phyloP scores from a whole-genome alignment of 1,140 invertebrate species.

The Ceratina japonica region DNA sequence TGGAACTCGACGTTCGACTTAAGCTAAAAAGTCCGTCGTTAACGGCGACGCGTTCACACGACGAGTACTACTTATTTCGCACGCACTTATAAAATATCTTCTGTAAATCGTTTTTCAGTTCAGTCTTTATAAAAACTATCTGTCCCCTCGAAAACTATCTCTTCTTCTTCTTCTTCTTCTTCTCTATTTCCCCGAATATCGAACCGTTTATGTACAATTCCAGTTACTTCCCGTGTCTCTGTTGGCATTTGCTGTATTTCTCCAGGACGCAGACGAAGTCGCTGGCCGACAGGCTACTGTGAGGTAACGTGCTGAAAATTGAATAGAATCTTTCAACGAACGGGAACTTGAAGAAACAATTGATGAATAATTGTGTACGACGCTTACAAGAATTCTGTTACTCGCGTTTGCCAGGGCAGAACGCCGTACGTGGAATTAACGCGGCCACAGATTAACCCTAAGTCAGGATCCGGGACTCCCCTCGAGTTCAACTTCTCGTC shows the following conservation, averaged over 20 bases:
- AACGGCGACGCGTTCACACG: background rate
- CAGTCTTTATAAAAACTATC: slow-evolving; percentile 42
- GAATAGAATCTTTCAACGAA: slow-evolving; percentile 12
- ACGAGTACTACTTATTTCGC: slow-evolving; percentile 18
- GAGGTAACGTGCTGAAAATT: slow-evolving; percentile 74
- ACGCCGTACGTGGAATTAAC: slow-evolving; percentile 82
- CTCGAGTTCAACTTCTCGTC: slow-evolving; percentile 77
- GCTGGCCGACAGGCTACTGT: slow-evolving; percentile 79
- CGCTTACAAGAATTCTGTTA: slow-evolving; percentile 84
- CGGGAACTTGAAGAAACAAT: background rate
- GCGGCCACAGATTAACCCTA: slow-evolving; percentile 83
- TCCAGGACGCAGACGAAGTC: slow-evolving; percentile 81
- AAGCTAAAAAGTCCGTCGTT: slow-evolving; percentile 9
- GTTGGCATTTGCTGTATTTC: slow-evolving; percentile 83
- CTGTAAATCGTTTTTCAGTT: slow-evolving; percentile 37
- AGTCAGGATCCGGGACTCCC: slow-evolving; percentile 83
- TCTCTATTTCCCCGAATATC: slow-evolving; percentile 15
- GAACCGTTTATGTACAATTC: slow-evolving; percentile 11
- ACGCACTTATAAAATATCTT: slow-evolving; percentile 50
- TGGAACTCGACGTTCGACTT: slow-evolving; percentile 2
- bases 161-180: slow-evolving; percentile 22
- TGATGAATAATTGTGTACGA: background rate
- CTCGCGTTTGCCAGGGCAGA: slow-evolving; percentile 86
- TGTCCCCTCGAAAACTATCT: slow-evolving; percentile 32
- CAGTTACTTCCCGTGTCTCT: slow-evolving; percentile 84